A percentile compares a stretch with the other conserved stretches of the same genome.
Conservation (phyloP, 1,140 invertebrate genomes). For the Drosophila saltans region DNA sequence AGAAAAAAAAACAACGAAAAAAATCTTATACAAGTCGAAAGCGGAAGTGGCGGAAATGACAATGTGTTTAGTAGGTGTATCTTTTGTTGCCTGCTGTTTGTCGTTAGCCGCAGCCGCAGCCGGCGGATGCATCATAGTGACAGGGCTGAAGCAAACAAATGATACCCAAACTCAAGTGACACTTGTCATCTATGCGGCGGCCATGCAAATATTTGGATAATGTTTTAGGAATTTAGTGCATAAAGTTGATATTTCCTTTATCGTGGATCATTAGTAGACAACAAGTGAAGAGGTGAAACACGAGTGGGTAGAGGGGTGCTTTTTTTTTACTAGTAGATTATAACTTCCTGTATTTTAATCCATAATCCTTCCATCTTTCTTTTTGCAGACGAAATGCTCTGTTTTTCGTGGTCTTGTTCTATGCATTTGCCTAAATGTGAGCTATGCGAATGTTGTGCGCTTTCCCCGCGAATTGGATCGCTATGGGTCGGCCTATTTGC, state of each 20-base stretch:
- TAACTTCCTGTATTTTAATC: too few species aligned
- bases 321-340: too few species aligned
- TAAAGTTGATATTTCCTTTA: constrained; percentile 12
- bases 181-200: not conserved
- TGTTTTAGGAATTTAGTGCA: not conserved
- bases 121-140: constrained; percentile 49
- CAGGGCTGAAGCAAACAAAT: not conserved
- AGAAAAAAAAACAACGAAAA: constrained; percentile 23
- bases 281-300: too few species aligned
- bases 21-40: constrained; percentile 70
- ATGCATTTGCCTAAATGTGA: constrained; percentile 82
- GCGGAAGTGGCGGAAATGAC: constrained; percentile 74
- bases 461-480: constrained; percentile 82
- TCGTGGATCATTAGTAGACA: constrained; percentile 4
- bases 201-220: not conserved
- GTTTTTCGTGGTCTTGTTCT: constrained; percentile 82
- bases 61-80: constrained; percentile 50
- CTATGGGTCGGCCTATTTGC: constrained; percentile 77
- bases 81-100: constrained; percentile 17
- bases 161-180: not conserved
- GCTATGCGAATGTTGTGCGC: constrained; percentile 82
- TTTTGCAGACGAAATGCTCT: constrained; percentile 82
- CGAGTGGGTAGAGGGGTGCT: too few species aligned
- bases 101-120: constrained; percentile 22
- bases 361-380: not conserved